Conservation (phyloP, 2,113 vertebrate species). For the Apteryx mantelli region DNA sequence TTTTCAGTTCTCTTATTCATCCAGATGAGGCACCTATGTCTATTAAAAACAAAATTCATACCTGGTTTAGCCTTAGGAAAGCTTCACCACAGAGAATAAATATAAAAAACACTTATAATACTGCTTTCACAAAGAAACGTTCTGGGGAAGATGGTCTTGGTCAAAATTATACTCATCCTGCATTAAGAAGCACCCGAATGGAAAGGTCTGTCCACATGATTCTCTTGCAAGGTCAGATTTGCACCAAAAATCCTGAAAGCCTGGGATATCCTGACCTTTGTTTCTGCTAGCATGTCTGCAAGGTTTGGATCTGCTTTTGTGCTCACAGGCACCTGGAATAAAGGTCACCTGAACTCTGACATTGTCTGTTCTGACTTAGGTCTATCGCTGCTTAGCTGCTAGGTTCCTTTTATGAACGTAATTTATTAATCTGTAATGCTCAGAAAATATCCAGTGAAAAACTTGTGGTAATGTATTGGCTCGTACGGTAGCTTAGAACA, state of each 20-base stretch:
- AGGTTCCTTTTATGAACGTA: neutral
- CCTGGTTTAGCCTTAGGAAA: neutral
- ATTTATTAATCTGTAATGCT: slow-evolving; percentile 10
- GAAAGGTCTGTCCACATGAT: neutral
- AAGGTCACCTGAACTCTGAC: neutral
- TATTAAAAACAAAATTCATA: neutral
- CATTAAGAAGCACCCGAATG: neutral
- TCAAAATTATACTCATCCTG: neutral
- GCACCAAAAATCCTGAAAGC: neutral
- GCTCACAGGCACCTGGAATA: neutral
- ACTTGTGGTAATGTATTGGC: slow-evolving; percentile 13
- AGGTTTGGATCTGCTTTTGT: neutral
- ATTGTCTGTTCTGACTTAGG: neutral
- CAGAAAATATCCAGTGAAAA: slow-evolving; percentile 24
- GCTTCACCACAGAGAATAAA: neutral
- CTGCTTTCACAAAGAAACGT: neutral
- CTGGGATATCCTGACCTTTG: neutral
- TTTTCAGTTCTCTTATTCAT: neutral
- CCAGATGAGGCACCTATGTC: neutral
- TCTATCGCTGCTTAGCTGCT: neutral
- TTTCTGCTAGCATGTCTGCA: neutral
- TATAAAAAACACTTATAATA: neutral
- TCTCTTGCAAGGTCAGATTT: neutral
- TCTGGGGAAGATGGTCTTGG: neutral
- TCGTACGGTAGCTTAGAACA: neutral